Conservation (phyloP, 2,113 vertebrate species). For the Channa argus region DNA sequence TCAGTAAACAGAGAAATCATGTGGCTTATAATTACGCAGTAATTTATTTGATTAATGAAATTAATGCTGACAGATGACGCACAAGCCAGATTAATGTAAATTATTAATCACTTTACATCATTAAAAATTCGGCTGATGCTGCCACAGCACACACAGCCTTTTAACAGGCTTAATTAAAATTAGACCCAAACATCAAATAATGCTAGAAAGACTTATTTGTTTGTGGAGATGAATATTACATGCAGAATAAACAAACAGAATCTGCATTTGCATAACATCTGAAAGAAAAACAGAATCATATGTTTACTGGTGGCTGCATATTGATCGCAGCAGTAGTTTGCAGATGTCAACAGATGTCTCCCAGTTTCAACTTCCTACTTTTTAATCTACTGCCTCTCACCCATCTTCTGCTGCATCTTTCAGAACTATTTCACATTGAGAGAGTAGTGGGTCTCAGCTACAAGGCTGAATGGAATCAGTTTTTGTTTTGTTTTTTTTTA, state of each 20-base stretch:
- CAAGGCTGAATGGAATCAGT: conserved; percentile 36
- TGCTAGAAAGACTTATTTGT: background rate
- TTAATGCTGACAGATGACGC: conserved; percentile 36
- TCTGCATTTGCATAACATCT: conserved; percentile 15
- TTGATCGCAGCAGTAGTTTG: background rate
- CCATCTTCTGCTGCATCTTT: conserved; percentile 7
- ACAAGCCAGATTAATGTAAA: conserved; percentile 52
- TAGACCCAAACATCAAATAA: conserved; percentile 25
- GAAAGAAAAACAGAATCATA: background rate
- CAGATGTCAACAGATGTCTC: conserved; percentile 25
- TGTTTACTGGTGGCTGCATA: background rate
- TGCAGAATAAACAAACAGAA: background rate
- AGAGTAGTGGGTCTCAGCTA: conserved; percentile 55
- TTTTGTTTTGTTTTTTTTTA: conserved; percentile 6
- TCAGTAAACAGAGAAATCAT: conserved; percentile 15
- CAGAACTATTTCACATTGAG: conserved; percentile 49
- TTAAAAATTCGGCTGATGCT: conserved; percentile 56
- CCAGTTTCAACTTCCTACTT: conserved; percentile 15
- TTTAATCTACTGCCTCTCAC: conserved; percentile 13
- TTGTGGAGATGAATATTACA: conserved; percentile 6
- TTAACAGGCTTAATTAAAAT: conserved; percentile 29
- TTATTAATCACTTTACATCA: conserved; percentile 60
- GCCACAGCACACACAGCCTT: conserved; percentile 30
- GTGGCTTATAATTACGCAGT: conserved; percentile 30
- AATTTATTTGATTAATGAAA: conserved; percentile 47